These are phyloP conservation scores for Speoplatyrhinus poulsoni DNA, from an alignment of 2,113 vertebrate species.

Conservation along the genomic window DNA sequence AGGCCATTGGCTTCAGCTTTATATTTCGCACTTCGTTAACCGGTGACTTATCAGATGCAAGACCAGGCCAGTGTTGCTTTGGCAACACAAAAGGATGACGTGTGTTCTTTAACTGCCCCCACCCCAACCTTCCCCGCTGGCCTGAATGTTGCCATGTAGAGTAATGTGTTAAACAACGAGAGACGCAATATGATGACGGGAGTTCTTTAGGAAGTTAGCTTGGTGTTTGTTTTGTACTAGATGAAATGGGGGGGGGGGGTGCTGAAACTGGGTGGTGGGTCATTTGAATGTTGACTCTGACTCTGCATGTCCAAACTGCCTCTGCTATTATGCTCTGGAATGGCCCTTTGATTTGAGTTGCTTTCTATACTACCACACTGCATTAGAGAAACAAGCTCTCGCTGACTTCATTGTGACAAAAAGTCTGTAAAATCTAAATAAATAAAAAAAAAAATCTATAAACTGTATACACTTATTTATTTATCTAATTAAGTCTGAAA, in stretches of 20 bases:
- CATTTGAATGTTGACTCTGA: conserved; percentile 36
- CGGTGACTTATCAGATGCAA: too few relatives aligned
- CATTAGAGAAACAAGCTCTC: conserved; percentile 63
- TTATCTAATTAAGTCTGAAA: neutral
- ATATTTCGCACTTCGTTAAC: too few relatives aligned
- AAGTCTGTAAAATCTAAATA: conserved; percentile 74
- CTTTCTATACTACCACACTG: conserved; percentile 62
- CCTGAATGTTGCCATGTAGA: too few relatives aligned
- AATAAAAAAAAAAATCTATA: conserved; percentile 64
- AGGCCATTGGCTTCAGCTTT: neutral
- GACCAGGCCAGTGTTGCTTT: too few relatives aligned
- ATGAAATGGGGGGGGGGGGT: neutral
- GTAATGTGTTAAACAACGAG: too few relatives aligned
- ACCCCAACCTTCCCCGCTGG: too few relatives aligned
- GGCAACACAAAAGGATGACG: too few relatives aligned
- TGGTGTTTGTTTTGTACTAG: too few relatives aligned
- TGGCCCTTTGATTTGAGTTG: conserved; percentile 60
- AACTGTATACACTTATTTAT: conserved; percentile 11
- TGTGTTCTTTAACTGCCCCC: too few relatives aligned
- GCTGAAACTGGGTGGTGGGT: conserved; percentile 40
- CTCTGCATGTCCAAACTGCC: conserved; percentile 72
- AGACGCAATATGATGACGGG: too few relatives aligned
- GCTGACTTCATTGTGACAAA: conserved; percentile 78
- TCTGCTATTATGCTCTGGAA: conserved; percentile 68
- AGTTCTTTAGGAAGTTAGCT: too few relatives aligned